Evolutionary conservation across 2,797 vertebrate species (phyloP).

Genomic region (Acanthiza pusilla): DNA sequence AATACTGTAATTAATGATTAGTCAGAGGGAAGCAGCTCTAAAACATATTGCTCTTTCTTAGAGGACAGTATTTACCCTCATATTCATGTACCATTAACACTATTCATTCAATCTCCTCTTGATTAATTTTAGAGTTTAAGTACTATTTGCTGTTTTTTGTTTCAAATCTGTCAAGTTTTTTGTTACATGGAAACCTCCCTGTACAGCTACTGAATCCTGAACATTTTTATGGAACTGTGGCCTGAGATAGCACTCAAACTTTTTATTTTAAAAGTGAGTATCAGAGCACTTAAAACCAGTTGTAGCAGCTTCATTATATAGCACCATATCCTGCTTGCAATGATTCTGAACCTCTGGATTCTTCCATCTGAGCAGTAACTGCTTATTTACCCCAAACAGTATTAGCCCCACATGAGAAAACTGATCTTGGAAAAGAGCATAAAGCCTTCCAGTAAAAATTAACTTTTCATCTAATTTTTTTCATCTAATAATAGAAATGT

Average conservation of each 20-base stretch:
- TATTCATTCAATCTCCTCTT: neutral
- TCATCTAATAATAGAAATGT: neutral
- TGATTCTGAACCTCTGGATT: neutral
- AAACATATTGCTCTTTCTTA: neutral
- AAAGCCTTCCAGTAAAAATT: neutral
- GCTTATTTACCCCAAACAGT: neutral
- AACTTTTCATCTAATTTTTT: neutral
- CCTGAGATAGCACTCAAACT: neutral
- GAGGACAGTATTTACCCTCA: neutral
- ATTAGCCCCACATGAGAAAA: neutral
- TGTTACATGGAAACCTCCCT: neutral
- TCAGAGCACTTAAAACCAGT: neutral
- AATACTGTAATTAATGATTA: neutral
- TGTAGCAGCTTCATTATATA: neutral
- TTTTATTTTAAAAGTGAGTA: neutral
- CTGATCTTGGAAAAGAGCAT: neutral
- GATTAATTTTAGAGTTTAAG: neutral
- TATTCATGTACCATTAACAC: neutral
- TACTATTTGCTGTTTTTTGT: neutral
- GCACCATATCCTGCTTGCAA: neutral
- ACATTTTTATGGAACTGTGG: neutral
- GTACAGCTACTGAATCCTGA: neutral
- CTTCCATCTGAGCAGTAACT: neutral
- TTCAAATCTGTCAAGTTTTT: neutral
- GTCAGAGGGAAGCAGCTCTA: neutral